These are phyloP conservation scores for Alligator sinensis DNA, from an alignment of 2,113 vertebrate genomes.

Conservation along the genomic window DNA sequence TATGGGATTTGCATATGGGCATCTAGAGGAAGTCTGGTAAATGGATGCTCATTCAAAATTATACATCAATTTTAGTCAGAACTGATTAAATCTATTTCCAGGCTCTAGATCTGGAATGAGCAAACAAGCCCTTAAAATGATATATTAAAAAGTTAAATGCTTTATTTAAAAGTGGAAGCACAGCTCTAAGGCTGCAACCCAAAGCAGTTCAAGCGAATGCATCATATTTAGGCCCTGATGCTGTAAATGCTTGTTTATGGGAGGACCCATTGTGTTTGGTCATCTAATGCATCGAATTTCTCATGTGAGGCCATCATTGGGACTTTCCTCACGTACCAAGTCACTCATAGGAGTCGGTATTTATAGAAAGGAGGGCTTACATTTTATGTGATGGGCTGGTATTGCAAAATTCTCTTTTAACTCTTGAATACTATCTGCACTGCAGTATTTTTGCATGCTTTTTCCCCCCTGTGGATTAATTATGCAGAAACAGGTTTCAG, in stretches of 20 bases:
- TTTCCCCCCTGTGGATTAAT: background rate
- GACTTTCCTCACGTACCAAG: background rate
- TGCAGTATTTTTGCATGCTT: background rate
- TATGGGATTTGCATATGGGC: background rate
- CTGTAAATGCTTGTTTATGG: background rate
- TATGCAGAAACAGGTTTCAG: background rate
- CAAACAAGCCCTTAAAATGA: background rate
- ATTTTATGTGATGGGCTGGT: background rate
- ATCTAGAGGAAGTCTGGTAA: background rate
- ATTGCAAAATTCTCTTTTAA: background rate
- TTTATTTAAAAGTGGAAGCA: background rate
- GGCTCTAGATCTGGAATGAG: background rate
- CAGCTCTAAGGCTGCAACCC: background rate
- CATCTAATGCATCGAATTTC: background rate
- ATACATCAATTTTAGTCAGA: background rate
- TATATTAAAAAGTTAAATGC: background rate
- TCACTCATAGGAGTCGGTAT: background rate
- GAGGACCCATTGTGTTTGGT: background rate
- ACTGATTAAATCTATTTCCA: constrained; percentile 44
- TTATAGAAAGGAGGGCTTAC: background rate
- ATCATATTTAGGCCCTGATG: background rate
- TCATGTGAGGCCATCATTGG: background rate
- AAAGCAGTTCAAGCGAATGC: background rate
- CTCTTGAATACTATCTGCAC: background rate
- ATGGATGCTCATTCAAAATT: background rate